These are phyloP conservation scores for Scolopax mira DNA, from an alignment of 2,113 vertebrate genomes.

Conservation along the genomic window DNA sequence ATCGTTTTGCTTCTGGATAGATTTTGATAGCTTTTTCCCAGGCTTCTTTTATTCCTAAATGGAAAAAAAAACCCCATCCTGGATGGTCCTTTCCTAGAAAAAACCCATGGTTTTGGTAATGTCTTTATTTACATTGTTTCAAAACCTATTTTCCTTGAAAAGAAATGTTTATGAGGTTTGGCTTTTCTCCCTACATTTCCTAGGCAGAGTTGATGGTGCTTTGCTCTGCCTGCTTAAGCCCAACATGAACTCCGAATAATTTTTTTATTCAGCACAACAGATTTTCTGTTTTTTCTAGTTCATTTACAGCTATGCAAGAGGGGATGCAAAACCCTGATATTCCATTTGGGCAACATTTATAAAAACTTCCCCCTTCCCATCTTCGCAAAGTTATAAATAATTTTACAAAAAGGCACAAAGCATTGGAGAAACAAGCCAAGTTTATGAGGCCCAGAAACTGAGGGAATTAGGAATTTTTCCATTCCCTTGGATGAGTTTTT, in stretches of 20 bases:
- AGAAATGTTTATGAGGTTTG: conserved; percentile 58
- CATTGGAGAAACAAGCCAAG: neutral
- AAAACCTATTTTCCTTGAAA: conserved; percentile 51
- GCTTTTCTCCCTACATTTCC: conserved; percentile 30
- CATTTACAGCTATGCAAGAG: neutral
- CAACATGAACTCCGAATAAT: neutral
- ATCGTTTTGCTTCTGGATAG: neutral
- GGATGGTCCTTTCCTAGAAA: neutral
- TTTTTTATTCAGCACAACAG: neutral
- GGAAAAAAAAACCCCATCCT: neutral
- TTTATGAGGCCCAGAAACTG: neutral
- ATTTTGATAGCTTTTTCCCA: neutral
- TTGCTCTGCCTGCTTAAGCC: neutral
- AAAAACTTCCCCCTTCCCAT: rapidly evolving
- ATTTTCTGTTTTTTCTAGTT: neutral
- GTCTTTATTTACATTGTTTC: conserved; percentile 54
- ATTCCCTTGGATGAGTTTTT: neutral
- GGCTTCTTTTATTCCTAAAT: neutral
- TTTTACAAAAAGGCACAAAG: neutral
- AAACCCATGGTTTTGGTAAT: neutral
- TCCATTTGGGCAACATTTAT: neutral
- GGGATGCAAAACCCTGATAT: neutral
- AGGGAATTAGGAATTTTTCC: conserved; percentile 31
- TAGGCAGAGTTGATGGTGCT: neutral
- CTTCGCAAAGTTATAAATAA: conserved; percentile 6